Base-by-base conservation (phyloP, 2,888 invertebrate genomes). In the Isoperla grammatica region DNA sequence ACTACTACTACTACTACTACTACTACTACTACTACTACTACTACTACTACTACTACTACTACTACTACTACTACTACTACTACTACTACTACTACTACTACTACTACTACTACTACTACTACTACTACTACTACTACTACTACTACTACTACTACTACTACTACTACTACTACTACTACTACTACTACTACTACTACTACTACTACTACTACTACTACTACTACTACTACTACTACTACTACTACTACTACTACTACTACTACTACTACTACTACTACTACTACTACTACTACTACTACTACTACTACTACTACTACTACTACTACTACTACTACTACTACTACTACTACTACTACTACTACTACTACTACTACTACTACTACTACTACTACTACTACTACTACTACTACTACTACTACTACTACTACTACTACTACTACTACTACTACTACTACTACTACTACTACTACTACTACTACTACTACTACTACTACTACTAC, bases 31-130 rank as follows among this genome's bases (percentile, higher is more conserved):
- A n/a, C n/a, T n/a, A n/a, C n/a, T n/a, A n/a, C n/a, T n/a, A n/a
- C n/a, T n/a, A n/a, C n/a, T n/a, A n/a, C n/a, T n/a, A n/a, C n/a
- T n/a, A n/a, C n/a, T n/a, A n/a, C n/a, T n/a, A n/a, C n/a, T n/a
- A n/a, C n/a, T n/a, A n/a, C n/a, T n/a, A n/a, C 20, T 45, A 45
- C n/a, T 45, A 45, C n/a, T 45, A 45, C n/a, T 45, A 45, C 17
- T 45, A 45, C n/a, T 45, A 45, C 45, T 45, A 45, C 45, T 45
- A 45, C 45, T 45, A 45, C 13, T 45, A 45, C 45, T 45, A 45
- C 45, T 45, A 45, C 45, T 45, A 45, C 45, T 45, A 45, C 45
- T 45, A 45, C 45, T 45, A 45, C 45, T 45, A 45, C 45, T 45
- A n/a, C 45, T 45, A n/a, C 13, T 45, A n/a, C 45, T 45, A n/a